Evolutionary conservation across 2,113 vertebrate species (phyloP).

Genomic region (Oreochromis spilurus): DNA sequence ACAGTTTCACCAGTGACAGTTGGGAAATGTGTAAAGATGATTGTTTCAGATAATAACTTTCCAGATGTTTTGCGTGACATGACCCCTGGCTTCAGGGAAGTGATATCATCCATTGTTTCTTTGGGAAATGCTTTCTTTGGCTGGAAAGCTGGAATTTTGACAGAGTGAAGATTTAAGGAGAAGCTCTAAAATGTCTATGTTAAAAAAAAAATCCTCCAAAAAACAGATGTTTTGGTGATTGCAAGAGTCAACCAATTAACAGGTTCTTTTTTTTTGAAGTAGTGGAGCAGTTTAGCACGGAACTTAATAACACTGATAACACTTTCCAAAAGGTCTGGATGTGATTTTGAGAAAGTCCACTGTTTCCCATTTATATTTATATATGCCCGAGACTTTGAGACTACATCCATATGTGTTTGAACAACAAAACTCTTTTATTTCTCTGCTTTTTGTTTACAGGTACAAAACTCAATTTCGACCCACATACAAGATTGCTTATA

Average conservation of each 20-base stretch:
- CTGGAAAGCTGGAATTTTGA: background rate
- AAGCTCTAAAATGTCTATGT: background rate
- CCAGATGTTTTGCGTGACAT: conserved; percentile 58
- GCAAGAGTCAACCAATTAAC: background rate
- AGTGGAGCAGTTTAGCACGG: background rate
- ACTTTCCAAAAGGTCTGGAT: background rate
- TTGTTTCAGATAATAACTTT: conserved; percentile 39
- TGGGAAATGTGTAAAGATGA: conserved; percentile 12
- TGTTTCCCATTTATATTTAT: background rate
- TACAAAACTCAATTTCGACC: conserved; percentile 85
- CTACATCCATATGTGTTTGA: background rate
- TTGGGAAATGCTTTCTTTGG: conserved; percentile 30
- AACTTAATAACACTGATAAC: background rate
- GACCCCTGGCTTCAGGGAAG: conserved; percentile 46
- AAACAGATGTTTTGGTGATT: background rate
- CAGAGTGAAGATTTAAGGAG: background rate
- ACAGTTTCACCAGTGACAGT: conserved; percentile 14
- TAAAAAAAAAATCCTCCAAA: background rate
- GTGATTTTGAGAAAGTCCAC: background rate
- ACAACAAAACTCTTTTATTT: background rate
- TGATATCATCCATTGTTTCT: conserved; percentile 61
- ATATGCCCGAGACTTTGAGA: background rate
- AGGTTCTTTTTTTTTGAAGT: background rate
- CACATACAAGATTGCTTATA: conserved; percentile 84
- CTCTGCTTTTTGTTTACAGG: conserved; percentile 61